Evolutionary conservation across 2,113 vertebrate genomes (phyloP), one percentile per base, ranked within the genome.

Genomic region (Montifringilla adamsi): DNA sequence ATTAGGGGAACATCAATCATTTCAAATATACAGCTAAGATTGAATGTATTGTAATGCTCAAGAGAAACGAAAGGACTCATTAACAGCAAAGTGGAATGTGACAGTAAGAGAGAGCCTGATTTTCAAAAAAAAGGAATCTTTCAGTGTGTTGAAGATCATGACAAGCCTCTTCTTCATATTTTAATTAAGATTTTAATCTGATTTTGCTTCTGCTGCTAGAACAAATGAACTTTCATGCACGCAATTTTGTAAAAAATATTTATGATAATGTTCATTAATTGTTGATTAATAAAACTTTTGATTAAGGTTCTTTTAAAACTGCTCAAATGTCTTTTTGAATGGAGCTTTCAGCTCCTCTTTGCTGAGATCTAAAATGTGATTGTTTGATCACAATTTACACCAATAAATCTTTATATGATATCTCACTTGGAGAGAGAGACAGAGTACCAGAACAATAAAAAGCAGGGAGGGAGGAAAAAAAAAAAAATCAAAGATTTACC

Each of bases 181-280:
- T 96, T 95, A 96, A 97, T 96, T 95, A 95, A 96, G 93, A 75
- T 91, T 96, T 94, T 94, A 92, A 85, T 95, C 87, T 94, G 84
- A 81, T 96, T 92, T 94, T 93, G 28, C 81, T 89, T 91, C 53
- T 85, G 47, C 78, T 83, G 49, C 41, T 91, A 69, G 68, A 92
- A 91, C n/a, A 94, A 83, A 85, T 82, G 94, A 93, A 91, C 78
- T 87, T 96, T 82, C 37, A 74, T 84, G 72, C 58, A 59, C 86
- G 44, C 44, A n/a, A 49, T 87, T 93, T 88, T 95, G 60, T 93
- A 22, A 88, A 81, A 94, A 95, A 79, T 82, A 87, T 77, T 91
- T 92, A 93, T 94, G 67, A 79, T 88, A 84, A 87, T 89, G 18
- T 82, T 96, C 28, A 2, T 84, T 96, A 95, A 92, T 33, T 87